Evolutionary conservation across 2,797 vertebrate genomes (phyloP).

Genomic region (Craterocephalus amniculus): DNA sequence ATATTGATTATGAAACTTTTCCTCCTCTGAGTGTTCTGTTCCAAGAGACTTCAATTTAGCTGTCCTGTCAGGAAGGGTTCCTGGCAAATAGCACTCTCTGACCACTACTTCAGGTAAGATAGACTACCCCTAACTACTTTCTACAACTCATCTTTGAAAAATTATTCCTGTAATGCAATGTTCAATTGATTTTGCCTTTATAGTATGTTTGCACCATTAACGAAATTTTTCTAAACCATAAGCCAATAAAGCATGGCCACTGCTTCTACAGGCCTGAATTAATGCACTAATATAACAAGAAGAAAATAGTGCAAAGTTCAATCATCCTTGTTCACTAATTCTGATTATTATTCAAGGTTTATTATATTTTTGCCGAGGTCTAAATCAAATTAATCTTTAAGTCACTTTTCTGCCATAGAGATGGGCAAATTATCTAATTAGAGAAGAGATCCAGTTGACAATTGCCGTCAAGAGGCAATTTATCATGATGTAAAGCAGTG

Average conservation of each 20-base stretch:
- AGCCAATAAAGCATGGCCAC: neutral
- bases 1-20: no score
- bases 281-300: conserved; percentile 2
- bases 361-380: conserved; percentile 28
- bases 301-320: conserved; percentile 8
- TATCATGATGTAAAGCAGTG: conserved; percentile 40
- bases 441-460: conserved; percentile 46
- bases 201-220: neutral
- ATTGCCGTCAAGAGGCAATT: conserved; percentile 42
- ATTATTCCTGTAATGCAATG: neutral
- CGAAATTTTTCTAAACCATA: neutral
- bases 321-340: conserved; percentile 28
- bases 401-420: conserved; percentile 21
- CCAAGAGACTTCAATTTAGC: no score
- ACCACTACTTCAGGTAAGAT: no score
- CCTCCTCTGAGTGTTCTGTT: no score
- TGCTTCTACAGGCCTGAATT: conserved; percentile 7
- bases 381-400: conserved; percentile 36
- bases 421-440: conserved; percentile 51
- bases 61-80: no score
- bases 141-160: no score
- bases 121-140: no score
- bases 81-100: no score
- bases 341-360: conserved; percentile 39
- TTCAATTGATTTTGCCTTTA: no score